phyloP scores from a whole-genome alignment of 2,888 invertebrate species.

The Melanotus villosus region DNA sequence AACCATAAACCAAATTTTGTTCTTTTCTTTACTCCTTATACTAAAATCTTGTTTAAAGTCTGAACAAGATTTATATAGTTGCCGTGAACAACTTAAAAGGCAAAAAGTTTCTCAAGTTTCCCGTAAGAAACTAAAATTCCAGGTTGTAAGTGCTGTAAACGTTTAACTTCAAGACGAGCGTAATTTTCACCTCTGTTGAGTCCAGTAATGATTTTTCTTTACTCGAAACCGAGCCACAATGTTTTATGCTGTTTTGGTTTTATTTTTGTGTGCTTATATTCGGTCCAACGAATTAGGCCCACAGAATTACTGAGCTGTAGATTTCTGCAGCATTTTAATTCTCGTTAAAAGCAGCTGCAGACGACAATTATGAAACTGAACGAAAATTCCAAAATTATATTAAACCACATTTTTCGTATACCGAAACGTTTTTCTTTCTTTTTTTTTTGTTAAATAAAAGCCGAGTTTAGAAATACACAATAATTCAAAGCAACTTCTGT shows the following conservation, averaged over 20 bases:
- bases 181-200: conserved; percentile 62
- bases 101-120: conserved; percentile 26
- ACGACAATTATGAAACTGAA: conserved; percentile 37
- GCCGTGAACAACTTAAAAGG: conserved; percentile 13
- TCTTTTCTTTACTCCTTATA: too few species aligned
- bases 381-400: conserved; percentile 23
- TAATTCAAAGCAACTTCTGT: too few species aligned
- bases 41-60: neutral
- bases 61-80: conserved; percentile 20
- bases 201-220: conserved; percentile 60
- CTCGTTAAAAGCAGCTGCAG: conserved; percentile 41
- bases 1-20: conserved; percentile 27
- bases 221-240: conserved; percentile 49
- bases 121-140: conserved; percentile 31
- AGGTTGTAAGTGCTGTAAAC: conserved; percentile 34
- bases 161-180: conserved; percentile 54
- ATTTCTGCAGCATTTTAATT: conserved; percentile 39
- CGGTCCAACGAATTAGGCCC: conserved; percentile 45
- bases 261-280: conserved; percentile 45
- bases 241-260: conserved; percentile 49
- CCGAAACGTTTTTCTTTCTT: neutral
- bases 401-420: neutral
- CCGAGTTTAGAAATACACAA: too few species aligned
- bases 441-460: too few species aligned
- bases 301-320: conserved; percentile 35